A percentile compares a stretch with the other conserved stretches of the same genome.
Conservation (phyloP, 2,888 invertebrate species). For the Tolmerus cingulatus region DNA sequence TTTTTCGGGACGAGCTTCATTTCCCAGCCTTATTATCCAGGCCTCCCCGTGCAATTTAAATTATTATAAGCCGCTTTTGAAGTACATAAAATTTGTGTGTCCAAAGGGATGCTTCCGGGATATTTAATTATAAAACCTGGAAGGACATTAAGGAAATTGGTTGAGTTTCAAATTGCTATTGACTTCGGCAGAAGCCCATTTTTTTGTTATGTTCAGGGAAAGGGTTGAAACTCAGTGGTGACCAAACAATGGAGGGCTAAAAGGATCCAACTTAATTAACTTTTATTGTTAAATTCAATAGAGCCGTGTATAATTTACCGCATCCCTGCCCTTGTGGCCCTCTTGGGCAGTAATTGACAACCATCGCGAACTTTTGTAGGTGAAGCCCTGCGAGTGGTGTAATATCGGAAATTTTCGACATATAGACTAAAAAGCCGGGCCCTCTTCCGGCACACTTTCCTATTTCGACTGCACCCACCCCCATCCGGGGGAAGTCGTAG, state of each 20-base stretch:
- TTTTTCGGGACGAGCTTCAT: neutral
- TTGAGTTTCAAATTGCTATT: neutral
- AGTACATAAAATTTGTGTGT: neutral
- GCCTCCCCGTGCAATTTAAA: neutral
- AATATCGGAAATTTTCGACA: neutral
- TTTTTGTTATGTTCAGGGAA: neutral
- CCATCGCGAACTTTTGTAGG: neutral
- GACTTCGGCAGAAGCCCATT: neutral
- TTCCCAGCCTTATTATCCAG: neutral
- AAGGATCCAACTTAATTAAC: neutral
- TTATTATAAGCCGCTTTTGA: neutral
- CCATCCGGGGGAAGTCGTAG: neutral
- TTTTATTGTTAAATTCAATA: conserved; percentile 13
- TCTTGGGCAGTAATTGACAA: neutral
- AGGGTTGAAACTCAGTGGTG: neutral
- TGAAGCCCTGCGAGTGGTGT: neutral
- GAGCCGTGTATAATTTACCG: neutral
- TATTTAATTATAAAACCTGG: neutral
- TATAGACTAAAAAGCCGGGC: neutral
- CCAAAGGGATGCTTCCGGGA: neutral
- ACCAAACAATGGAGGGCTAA: neutral
- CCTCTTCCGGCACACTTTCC: neutral
- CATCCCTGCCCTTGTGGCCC: neutral
- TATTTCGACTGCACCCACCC: neutral
- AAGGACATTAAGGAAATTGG: neutral